phyloP scores from a whole-genome alignment of 1,140 invertebrate genomes.

The Samia ricini region DNA sequence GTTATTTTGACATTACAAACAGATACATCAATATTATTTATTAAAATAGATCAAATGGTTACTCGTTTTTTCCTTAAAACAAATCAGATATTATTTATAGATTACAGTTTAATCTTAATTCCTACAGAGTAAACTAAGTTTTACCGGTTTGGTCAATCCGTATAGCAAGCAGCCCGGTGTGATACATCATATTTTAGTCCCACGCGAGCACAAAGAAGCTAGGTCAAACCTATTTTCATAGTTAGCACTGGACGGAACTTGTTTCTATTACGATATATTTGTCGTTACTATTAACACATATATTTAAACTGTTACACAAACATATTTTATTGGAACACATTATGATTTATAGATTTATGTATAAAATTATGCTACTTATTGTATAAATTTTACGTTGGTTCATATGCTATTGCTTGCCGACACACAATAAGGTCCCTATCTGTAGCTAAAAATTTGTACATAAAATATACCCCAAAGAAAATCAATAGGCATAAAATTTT shows the following conservation, averaged over 20 bases:
- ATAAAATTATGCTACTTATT: too few relatives aligned
- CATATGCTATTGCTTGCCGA: too few relatives aligned
- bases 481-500: too few relatives aligned
- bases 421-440: too few relatives aligned
- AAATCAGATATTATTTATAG: too few relatives aligned
- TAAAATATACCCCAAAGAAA: too few relatives aligned
- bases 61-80: too few relatives aligned
- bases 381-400: too few relatives aligned
- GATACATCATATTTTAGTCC: conserved; percentile 52
- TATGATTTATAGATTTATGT: neutral
- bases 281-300: conserved; percentile 14
- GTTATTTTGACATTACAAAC: too few relatives aligned
- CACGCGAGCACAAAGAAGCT: conserved; percentile 40
- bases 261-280: conserved; percentile 19
- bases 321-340: neutral
- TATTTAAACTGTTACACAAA: neutral
- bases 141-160: conserved; percentile 47
- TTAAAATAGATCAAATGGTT: too few relatives aligned
- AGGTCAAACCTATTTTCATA: conserved; percentile 47
- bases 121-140: conserved; percentile 26
- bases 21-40: too few relatives aligned
- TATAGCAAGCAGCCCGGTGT: conserved; percentile 18
- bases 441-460: too few relatives aligned
- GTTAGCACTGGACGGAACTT: conserved; percentile 33
- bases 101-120: neutral